phyloP scores from a whole-genome alignment of 2,113 vertebrate species.

The Larimichthys polyactis region DNA sequence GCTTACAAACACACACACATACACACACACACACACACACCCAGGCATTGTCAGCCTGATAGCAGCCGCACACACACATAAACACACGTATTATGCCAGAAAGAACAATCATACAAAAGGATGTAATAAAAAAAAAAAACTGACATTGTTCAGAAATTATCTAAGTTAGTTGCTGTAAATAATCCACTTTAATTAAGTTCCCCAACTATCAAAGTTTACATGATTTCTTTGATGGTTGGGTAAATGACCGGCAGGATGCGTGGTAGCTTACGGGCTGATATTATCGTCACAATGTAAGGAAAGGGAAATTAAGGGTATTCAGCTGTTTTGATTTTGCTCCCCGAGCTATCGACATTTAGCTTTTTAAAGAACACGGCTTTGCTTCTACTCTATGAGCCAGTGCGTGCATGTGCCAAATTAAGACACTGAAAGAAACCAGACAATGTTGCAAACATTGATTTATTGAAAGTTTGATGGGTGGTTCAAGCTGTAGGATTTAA shows the following conservation, averaged over 20 bases:
- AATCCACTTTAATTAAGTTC: background rate
- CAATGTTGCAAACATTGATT: background rate
- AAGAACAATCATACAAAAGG: background rate
- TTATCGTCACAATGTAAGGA: conserved; percentile 29
- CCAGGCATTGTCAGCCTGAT: conserved; percentile 12
- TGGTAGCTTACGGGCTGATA: conserved; percentile 28
- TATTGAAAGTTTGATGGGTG: background rate
- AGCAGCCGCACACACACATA: background rate
- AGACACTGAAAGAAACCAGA: conserved; percentile 23
- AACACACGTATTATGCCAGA: background rate
- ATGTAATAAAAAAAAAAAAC: background rate
- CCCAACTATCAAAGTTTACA: background rate
- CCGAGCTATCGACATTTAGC: background rate
- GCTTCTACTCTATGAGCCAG: background rate
- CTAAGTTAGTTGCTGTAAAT: background rate
- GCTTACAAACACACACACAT: background rate
- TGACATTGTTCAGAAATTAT: background rate
- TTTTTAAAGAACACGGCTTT: conserved; percentile 1
- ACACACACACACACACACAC: background rate
- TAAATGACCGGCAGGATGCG: conserved; percentile 38
- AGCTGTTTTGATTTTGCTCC: conserved; percentile 8
- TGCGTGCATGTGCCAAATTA: background rate
- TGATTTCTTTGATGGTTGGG: conserved; percentile 36
- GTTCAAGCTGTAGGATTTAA: background rate
- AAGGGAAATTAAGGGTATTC: conserved; percentile 17